Conservation (phyloP, 1,140 invertebrate species). For the Macrotrachela quadricornifera region DNA sequence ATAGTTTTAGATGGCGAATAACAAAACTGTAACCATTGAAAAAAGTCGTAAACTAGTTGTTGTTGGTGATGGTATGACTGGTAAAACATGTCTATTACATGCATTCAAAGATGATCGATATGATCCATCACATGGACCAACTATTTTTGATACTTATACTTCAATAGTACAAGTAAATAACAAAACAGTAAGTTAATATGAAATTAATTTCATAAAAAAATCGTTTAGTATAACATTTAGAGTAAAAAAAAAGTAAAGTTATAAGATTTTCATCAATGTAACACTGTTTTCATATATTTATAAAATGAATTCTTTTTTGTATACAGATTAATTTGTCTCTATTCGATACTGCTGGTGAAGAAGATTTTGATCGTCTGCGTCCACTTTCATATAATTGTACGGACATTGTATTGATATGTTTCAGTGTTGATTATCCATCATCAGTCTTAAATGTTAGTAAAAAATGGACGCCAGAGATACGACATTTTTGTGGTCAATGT, state of each 20-base stretch:
- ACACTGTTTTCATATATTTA: too few relatives aligned
- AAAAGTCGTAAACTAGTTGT: slow-evolving; percentile 18
- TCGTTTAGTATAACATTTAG: not conserved
- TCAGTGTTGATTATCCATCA: slow-evolving; percentile 23
- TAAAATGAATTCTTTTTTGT: too few relatives aligned
- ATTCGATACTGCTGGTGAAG: slow-evolving; percentile 67
- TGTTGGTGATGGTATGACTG: slow-evolving; percentile 26
- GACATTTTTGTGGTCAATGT: slow-evolving; percentile 29
- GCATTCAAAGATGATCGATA: slow-evolving; percentile 28
- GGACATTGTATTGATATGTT: slow-evolving; percentile 37
- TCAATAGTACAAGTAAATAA: not conserved
- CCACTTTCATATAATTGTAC: slow-evolving; percentile 92
- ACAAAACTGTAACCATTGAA: too few relatives aligned
- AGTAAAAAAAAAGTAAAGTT: too few relatives aligned
- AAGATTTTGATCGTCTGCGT: slow-evolving; percentile 77
- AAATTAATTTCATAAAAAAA: not conserved
- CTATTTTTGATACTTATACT: slow-evolving; percentile 50
- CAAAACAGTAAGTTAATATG: not conserved
- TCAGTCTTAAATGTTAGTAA: slow-evolving; percentile 26
- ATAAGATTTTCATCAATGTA: too few relatives aligned
- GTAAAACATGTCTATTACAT: slow-evolving; percentile 28
- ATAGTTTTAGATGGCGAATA: too few relatives aligned
- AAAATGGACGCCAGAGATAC: slow-evolving; percentile 30
- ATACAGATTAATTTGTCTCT: too few relatives aligned
- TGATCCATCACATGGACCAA: slow-evolving; percentile 14